Conservation (phyloP, 2,113 vertebrate species). For the Semicossyphus pulcher region DNA sequence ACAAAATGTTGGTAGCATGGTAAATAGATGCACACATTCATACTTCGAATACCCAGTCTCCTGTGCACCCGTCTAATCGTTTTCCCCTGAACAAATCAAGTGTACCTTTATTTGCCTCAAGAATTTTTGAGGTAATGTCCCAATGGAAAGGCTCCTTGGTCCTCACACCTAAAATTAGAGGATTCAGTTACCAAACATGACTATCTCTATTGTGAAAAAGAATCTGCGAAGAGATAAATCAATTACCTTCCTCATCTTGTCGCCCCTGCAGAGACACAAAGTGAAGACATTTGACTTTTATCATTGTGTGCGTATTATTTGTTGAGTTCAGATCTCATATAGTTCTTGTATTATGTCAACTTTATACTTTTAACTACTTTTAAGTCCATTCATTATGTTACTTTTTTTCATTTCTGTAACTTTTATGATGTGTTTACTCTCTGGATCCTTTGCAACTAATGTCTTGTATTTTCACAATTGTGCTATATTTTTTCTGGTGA, state of each 20-base stretch:
- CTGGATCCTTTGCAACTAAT: too few species aligned
- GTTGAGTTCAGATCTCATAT: too few species aligned
- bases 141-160: neutral
- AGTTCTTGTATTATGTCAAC: too few species aligned
- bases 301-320: too few species aligned
- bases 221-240: neutral
- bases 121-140: conserved; percentile 43
- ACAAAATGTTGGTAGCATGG: neutral
- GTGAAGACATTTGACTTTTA: neutral
- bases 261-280: conserved; percentile 10
- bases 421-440: too few species aligned
- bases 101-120: conserved; percentile 47
- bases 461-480: too few species aligned
- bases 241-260: conserved; percentile 9
- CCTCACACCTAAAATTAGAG: neutral
- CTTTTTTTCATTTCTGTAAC: too few species aligned
- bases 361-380: too few species aligned
- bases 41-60: neutral
- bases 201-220: neutral
- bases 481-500: too few species aligned
- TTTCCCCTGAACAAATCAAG: neutral
- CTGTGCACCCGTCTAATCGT: too few species aligned
- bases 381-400: too few species aligned
- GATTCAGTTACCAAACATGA: neutral
- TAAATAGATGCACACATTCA: neutral